Base-by-base conservation (phyloP, 1,140 invertebrate genomes). In the Hycleus cichorii region DNA sequence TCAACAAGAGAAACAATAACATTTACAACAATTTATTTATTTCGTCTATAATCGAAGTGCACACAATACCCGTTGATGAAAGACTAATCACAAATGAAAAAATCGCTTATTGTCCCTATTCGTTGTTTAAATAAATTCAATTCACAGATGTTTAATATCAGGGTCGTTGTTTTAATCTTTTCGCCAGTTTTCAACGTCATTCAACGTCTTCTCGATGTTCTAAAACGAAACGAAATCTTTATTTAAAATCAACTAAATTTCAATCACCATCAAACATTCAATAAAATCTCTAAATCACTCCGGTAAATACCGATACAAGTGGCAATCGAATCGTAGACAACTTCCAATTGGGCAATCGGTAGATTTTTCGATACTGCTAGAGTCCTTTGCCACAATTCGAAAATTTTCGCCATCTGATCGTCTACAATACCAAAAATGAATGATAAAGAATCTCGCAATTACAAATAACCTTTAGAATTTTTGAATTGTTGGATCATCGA, bases 291-390 rank as follows among this genome's bases (percentile, higher is more conserved):
- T 48, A 67, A 67, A 49, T 64, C 65, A 49, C 65, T 64, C 53
- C 50, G 62, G 45, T 70, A 50, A 32, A 69, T 64, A 25, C 47
- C 59, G n/a, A 72, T 69, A 57, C 70, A 72, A 11, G 65, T 59
- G 6, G 64, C 44, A 26, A 71, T 64, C 18, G 64, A 64, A 54
- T 72, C 70, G 56, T 72, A 71, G 9, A 72, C 43, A n/a, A 72
- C 54, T 60, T 72, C 70, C 51, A 72, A 49, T 39, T 72, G 65
- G 3, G 68, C 61, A n/a, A 71, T 59, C 2, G 63, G 45, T 57
- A 71, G 62, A 55, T 61, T 58, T 58, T 59, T 63, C 3, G 68
- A 59, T 48, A 69, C 69, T 40, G 51, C 49, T 11, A 64, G 53
- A 9, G 63, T 60, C 25, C 62, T 61, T 54, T 64, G 65, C 68